Evolutionary conservation across 2,888 invertebrate genomes (phyloP).

Genomic region (Lepidocyrtoides sp.): DNA sequence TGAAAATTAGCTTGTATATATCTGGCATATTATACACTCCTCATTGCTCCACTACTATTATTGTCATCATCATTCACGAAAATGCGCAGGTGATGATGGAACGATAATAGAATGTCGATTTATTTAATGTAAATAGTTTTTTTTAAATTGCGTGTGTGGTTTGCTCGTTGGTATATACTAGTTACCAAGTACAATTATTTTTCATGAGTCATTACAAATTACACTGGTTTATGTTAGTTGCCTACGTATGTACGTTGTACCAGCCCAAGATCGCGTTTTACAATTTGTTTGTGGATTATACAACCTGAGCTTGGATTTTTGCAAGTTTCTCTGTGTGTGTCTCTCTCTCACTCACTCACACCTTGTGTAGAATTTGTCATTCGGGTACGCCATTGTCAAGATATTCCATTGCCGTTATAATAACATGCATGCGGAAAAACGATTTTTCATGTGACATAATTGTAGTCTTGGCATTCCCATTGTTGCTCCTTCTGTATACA

Average conservation of each 20-base stretch:
- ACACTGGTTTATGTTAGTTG: too few species aligned
- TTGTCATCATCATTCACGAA: not conserved
- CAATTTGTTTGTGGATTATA: not conserved
- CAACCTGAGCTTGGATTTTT: not conserved
- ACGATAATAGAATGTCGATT: not conserved
- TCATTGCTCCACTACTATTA: too few species aligned
- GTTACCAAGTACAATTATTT: slow-evolving; percentile 31
- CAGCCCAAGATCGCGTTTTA: not conserved
- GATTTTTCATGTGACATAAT: slow-evolving; percentile 49
- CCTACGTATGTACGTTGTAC: too few species aligned
- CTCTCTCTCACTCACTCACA: not conserved
- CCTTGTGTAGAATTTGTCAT: too few species aligned
- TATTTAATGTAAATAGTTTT: slow-evolving; percentile 20
- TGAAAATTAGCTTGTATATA: slow-evolving; percentile 8
- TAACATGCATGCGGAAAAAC: slow-evolving; percentile 49
- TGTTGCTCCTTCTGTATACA: slow-evolving; percentile 18
- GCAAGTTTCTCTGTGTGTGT: not conserved
- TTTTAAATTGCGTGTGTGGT: not conserved
- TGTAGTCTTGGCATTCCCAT: slow-evolving; percentile 1
- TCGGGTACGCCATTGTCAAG: not conserved
- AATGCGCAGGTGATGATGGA: not conserved
- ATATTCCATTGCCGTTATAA: slow-evolving; percentile 18
- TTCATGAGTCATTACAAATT: slow-evolving; percentile 47
- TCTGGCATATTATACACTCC: not conserved
- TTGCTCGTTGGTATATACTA: not conserved